Conservation (phyloP, 2,797 vertebrate genomes). For the Hippocampus kuda region DNA sequence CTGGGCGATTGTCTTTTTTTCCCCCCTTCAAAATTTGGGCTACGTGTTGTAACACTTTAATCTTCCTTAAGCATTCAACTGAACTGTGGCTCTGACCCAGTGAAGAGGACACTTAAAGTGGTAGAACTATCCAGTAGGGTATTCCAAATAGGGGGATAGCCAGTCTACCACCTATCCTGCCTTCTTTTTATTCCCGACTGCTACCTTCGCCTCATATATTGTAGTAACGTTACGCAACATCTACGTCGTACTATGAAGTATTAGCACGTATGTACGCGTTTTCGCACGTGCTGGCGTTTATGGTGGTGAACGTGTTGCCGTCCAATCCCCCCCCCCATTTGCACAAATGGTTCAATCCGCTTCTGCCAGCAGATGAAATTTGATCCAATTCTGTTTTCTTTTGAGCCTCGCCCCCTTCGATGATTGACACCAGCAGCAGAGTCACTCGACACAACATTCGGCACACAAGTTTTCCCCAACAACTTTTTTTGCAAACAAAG, state of each 20-base stretch:
- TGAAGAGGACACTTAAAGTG: conserved; percentile 35
- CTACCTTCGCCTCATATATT: background rate
- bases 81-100: conserved; percentile 16
- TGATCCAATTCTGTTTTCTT: conserved; percentile 37
- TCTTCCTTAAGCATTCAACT: conserved; percentile 9
- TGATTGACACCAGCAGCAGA: conserved; percentile 14
- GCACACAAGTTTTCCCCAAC: background rate
- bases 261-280: background rate
- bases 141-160: background rate
- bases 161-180: background rate
- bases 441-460: background rate
- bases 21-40: background rate
- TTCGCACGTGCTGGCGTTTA: background rate
- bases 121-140: conserved; percentile 30
- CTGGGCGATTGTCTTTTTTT: background rate
- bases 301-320: background rate
- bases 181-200: background rate
- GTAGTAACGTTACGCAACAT: background rate
- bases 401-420: conserved; percentile 3
- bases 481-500: too few species aligned
- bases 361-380: conserved; percentile 44
- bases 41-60: background rate
- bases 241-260: background rate
- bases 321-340: background rate
- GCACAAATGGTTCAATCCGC: conserved; percentile 33